Conservation (phyloP, 2,888 invertebrate genomes). For the Magallana nippona region DNA sequence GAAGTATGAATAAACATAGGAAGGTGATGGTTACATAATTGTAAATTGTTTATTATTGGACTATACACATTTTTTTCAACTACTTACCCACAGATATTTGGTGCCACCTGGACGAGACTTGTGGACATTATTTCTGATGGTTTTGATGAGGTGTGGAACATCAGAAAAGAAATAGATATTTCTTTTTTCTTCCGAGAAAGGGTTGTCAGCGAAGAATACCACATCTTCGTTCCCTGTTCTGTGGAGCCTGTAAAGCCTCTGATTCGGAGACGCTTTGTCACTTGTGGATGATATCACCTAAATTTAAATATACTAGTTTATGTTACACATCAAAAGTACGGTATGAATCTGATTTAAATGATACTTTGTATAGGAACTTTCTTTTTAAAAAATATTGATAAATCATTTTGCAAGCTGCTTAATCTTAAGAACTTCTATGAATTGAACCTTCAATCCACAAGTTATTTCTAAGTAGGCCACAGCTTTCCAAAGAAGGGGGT, state of each 20-base stretch:
- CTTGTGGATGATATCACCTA: constrained; percentile 34
- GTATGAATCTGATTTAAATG: too few species aligned
- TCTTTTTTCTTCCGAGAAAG: constrained; percentile 7
- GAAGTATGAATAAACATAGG: not conserved
- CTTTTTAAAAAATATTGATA: not conserved
- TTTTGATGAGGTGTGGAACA: constrained; percentile 33
- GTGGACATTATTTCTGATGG: constrained; percentile 34
- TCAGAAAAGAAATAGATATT: constrained; percentile 20
- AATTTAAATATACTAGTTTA: not conserved
- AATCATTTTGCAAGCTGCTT: not conserved
- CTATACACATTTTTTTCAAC: not conserved
- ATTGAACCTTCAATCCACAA: constrained; percentile 33
- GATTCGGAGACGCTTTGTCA: constrained; percentile 37
- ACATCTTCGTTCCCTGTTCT: constrained; percentile 13
- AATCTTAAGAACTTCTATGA: not conserved
- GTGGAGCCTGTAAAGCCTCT: constrained; percentile 30
- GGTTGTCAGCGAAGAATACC: not conserved
- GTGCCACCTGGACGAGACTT: constrained; percentile 37
- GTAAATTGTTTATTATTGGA: not conserved
- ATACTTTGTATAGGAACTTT: too few species aligned
- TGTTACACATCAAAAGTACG: not conserved
- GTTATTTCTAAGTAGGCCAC: constrained; percentile 16
- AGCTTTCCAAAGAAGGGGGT: constrained; percentile 11
- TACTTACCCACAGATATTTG: constrained; percentile 28
- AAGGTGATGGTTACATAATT: not conserved